Conservation (phyloP, 2,888 invertebrate genomes). For the Epirrita christyi region DNA sequence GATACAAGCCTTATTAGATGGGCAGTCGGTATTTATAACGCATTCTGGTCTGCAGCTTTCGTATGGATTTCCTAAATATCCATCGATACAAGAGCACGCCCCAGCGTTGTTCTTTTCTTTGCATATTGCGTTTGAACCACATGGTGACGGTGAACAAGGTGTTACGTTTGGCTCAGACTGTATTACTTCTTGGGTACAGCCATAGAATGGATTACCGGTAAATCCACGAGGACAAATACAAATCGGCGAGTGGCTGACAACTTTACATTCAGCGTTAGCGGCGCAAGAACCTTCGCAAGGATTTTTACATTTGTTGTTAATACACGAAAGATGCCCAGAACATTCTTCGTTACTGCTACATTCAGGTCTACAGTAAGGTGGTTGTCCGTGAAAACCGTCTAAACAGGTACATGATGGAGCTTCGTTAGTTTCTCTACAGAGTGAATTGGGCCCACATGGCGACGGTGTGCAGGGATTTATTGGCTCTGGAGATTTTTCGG, state of each 20-base stretch:
- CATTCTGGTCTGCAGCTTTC: slow-evolving; percentile 92
- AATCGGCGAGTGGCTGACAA: slow-evolving; percentile 91
- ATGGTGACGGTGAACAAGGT: slow-evolving; percentile 86
- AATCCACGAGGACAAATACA: slow-evolving; percentile 88
- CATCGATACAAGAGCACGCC: slow-evolving; percentile 88
- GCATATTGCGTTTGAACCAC: slow-evolving; percentile 87
- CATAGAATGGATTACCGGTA: slow-evolving; percentile 90
- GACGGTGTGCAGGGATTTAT: slow-evolving; percentile 90
- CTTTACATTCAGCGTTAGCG: slow-evolving; percentile 89
- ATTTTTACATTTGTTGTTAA: slow-evolving; percentile 90
- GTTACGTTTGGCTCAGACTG: slow-evolving; percentile 67
- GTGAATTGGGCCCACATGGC: slow-evolving; percentile 91
- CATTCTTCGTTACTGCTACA: slow-evolving; percentile 92
- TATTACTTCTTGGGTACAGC: slow-evolving; percentile 78
- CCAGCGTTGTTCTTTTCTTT: slow-evolving; percentile 85
- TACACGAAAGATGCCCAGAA: slow-evolving; percentile 87
- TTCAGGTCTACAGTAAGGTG: slow-evolving; percentile 92
- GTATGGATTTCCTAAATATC: slow-evolving; percentile 91
- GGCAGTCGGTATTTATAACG: slow-evolving; percentile 88
- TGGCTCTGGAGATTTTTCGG: slow-evolving; percentile 75
- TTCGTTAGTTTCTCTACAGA: slow-evolving; percentile 88
- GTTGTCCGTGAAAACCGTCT: slow-evolving; percentile 87
- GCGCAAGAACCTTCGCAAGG: slow-evolving; percentile 91
- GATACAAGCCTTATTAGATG: slow-evolving; percentile 88
- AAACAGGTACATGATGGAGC: slow-evolving; percentile 91